Base-by-base conservation (phyloP, 2,888 invertebrate species). In the Phasia obesa region DNA sequence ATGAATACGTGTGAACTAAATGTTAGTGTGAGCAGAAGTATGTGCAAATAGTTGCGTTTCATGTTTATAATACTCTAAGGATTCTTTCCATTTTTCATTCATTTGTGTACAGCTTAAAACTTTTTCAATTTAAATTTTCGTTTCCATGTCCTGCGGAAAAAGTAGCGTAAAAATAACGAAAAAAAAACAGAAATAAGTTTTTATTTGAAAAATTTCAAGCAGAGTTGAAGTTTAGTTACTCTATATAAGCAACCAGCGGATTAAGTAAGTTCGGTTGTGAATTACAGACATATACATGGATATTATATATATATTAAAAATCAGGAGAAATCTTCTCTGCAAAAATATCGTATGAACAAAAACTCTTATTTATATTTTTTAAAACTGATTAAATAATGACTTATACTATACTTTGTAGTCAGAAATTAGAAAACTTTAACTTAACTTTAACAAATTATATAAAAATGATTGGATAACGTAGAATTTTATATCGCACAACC, bases 71-170 rank as follows among this genome's bases (percentile, higher is more conserved):
- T 11, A 75, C 79, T 55, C 75, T 42, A 25, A 15, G 75, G 75
- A 79, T 65, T 71, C 38, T 67, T 76, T 47, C 27, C 17, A 19
- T 23, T 60, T 81, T 78, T 74, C 44, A 49, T 67, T 59, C 71
- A 75, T 67, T 75, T 79, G 35, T 75, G 42, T 60, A 71, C 53
- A 83, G 78, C 75, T 76, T 67, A 79, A 83, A 79, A 83, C 60
- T 83, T 83, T 83, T 83, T 83, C 79, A 83, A 83, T 83, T 71
- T 79, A 76, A 71, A 67, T 71, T 79, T 83, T 79, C 38, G 17
- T 76, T 71, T 49, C 69, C 60, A 70, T 70, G 64, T 64, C 69
- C 62, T 55, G 57, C 47, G 49, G 51, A 35, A 47, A 67, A 51
- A 38, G 21, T 38, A 44, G 47, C 23, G 21, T 11, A 27, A 70